Evolutionary conservation across 2,888 invertebrate genomes (phyloP).

Genomic region (Prosapia bicincta): DNA sequence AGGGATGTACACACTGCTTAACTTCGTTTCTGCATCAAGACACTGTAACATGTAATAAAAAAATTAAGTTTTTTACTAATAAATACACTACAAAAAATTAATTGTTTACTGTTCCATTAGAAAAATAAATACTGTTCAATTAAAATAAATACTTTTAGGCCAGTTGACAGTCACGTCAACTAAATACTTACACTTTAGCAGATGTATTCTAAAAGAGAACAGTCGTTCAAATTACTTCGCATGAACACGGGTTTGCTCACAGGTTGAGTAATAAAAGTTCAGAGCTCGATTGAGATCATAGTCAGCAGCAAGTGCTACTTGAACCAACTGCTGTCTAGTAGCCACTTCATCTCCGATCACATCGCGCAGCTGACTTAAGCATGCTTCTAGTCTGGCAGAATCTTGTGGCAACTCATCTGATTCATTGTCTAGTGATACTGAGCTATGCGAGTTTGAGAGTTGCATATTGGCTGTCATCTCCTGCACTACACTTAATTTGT

Average conservation of each 20-base stretch:
- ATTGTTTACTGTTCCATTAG: background rate
- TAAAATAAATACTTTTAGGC: too few relatives aligned
- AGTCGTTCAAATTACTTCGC: background rate
- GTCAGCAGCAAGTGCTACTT: conserved; percentile 54
- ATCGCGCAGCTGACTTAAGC: conserved; percentile 51
- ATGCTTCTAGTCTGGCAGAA: conserved; percentile 47
- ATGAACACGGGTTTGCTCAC: background rate
- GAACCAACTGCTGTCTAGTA: conserved; percentile 50
- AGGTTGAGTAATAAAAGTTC: conserved; percentile 53
- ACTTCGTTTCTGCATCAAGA: background rate
- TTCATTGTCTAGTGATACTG: background rate
- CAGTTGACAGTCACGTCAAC: too few relatives aligned
- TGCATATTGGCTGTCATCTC: conserved; percentile 21
- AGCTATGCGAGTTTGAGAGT: conserved; percentile 13
- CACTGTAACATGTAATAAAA: background rate
- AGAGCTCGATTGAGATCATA: conserved; percentile 57
- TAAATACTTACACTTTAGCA: background rate
- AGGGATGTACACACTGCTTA: background rate
- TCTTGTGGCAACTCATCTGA: conserved; percentile 44
- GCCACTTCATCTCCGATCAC: conserved; percentile 53
- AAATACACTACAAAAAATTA: background rate
- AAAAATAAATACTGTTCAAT: background rate
- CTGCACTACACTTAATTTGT: conserved; percentile 13
- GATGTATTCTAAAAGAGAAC: background rate
- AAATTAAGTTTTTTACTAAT: background rate